Conservation (phyloP, 2,797 vertebrate species). For the Myotis pilosus region DNA sequence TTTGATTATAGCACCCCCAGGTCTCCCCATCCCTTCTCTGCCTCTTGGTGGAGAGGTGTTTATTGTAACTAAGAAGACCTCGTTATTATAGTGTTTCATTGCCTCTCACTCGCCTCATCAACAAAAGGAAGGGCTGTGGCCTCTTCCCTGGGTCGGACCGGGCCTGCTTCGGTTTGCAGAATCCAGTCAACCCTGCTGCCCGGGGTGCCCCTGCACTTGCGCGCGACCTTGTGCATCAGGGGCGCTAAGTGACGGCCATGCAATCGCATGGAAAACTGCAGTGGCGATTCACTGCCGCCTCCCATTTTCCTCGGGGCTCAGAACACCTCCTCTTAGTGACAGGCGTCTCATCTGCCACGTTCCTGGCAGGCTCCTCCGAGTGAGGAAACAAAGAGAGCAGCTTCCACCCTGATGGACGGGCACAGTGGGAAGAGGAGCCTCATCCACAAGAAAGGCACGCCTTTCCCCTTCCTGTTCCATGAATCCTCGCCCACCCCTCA, state of each 20-base stretch:
- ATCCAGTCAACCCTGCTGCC: neutral
- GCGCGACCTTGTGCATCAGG: neutral
- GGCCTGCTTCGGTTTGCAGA: neutral
- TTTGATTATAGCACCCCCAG: neutral
- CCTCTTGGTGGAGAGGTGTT: neutral
- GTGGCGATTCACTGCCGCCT: neutral
- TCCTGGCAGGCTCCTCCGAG: constrained; percentile 1
- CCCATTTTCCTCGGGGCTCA: neutral
- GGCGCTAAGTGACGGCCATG: neutral
- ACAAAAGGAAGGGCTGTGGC: neutral
- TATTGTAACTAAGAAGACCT: neutral
- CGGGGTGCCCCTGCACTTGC: neutral
- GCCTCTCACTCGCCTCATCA: neutral
- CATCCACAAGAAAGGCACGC: accelerated
- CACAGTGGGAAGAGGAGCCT: neutral
- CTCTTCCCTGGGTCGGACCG: neutral
- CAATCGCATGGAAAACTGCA: neutral
- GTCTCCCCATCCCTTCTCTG: neutral
- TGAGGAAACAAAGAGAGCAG: constrained; percentile 7
- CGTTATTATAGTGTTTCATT: accelerated
- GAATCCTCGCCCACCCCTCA: neutral
- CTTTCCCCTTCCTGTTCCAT: neutral
- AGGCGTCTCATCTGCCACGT: constrained; percentile 40
- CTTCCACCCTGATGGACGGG: neutral
- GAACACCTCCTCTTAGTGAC: constrained; percentile 13